Conservation (phyloP, 2,888 invertebrate species). For the Hirtodrosophila trivittata region DNA sequence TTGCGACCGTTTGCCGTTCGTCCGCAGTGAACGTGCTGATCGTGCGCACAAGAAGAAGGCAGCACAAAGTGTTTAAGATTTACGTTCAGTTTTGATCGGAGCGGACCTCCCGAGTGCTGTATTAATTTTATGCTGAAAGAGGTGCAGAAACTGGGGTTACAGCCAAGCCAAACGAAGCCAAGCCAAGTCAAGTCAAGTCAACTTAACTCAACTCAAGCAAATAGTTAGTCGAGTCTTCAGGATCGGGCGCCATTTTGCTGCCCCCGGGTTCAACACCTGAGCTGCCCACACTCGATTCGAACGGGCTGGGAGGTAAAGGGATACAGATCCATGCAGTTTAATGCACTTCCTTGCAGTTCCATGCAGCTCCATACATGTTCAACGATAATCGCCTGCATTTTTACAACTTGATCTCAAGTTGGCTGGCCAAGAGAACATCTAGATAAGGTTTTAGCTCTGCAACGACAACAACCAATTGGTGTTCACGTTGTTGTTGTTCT, state of each 20-base stretch:
- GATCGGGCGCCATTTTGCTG: conserved; percentile 43
- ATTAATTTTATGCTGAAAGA: conserved; percentile 70
- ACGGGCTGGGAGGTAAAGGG: no score
- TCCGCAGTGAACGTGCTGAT: conserved; percentile 79
- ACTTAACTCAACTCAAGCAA: conserved; percentile 10
- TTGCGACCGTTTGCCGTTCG: conserved; percentile 19
- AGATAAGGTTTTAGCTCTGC: conserved; percentile 58
- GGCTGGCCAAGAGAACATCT: conserved; percentile 48
- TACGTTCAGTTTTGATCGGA: conserved; percentile 81
- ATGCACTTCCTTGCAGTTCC: conserved; percentile 8
- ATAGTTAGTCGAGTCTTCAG: conserved; percentile 23
- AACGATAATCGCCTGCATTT: conserved; percentile 61
- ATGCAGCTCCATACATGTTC: conserved; percentile 47
- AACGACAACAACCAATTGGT: conserved; percentile 40
- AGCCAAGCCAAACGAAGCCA: background rate
- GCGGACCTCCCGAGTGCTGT: conserved; percentile 82
- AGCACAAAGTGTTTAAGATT: conserved; percentile 75
- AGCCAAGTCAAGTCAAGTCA: background rate
- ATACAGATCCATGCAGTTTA: no score
- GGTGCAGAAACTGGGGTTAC: conserved; percentile 18
- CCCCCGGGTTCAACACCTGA: conserved; percentile 41
- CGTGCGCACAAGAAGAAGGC: conserved; percentile 68
- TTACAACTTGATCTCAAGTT: conserved; percentile 72
- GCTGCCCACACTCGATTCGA: conserved; percentile 25
- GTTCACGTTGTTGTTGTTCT: conserved; percentile 18